Evolutionary conservation across 2,888 invertebrate species (phyloP).

Genomic region (Lysandra bellargus): DNA sequence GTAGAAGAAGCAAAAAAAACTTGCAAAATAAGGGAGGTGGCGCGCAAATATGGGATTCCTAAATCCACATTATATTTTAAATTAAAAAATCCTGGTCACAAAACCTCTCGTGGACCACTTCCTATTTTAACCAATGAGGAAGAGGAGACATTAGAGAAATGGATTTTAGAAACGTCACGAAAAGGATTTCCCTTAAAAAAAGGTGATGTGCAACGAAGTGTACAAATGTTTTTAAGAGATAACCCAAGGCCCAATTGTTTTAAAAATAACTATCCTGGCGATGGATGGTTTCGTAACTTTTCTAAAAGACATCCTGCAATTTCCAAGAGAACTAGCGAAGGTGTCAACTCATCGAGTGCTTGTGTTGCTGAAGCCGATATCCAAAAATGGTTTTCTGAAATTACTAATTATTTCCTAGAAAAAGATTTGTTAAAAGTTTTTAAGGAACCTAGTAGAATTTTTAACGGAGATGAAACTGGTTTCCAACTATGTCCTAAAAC

Average conservation of each 20-base stretch:
- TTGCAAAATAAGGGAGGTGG: slow-evolving; percentile 34
- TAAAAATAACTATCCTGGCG: slow-evolving; percentile 35
- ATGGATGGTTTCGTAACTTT: slow-evolving; percentile 33
- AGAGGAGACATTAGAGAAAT: too few species aligned
- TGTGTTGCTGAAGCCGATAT: background rate
- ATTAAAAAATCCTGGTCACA: slow-evolving; percentile 32
- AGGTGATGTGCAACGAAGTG: slow-evolving; percentile 32
- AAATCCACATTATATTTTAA: slow-evolving; percentile 36
- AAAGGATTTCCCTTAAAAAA: too few species aligned
- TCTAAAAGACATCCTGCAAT: slow-evolving; percentile 13
- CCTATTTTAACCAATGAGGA: too few species aligned
- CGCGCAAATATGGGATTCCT: slow-evolving; percentile 37
- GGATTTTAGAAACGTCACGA: too few species aligned
- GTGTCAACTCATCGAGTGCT: too few species aligned
- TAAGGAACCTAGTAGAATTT: slow-evolving; percentile 36
- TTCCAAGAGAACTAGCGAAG: slow-evolving; percentile 1
- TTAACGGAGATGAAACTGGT: slow-evolving; percentile 40
- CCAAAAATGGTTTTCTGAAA: slow-evolving; percentile 31
- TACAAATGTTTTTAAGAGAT: slow-evolving; percentile 34
- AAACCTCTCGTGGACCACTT: too few species aligned
- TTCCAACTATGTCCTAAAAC: too few species aligned
- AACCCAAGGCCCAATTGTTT: slow-evolving; percentile 37
- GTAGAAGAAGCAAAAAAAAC: background rate
- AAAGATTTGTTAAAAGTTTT: too few species aligned
- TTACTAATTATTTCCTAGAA: too few species aligned